Conservation (phyloP, 2,113 vertebrate genomes). For the Thalassarche chlororhynchos region DNA sequence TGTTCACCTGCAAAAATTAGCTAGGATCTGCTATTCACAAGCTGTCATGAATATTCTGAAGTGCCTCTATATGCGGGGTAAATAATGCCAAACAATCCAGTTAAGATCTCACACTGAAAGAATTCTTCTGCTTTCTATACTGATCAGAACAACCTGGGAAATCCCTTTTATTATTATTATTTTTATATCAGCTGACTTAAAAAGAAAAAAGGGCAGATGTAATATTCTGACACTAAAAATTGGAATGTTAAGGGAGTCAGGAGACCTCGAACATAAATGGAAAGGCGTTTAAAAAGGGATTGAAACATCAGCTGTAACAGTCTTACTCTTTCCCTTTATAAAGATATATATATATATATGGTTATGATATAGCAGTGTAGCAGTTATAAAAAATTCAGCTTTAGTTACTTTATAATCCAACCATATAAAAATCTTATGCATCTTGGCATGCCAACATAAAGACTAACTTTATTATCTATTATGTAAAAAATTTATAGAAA, state of each 20-base stretch:
- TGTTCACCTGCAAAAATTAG: neutral
- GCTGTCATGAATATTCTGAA: neutral
- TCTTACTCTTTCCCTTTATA: neutral
- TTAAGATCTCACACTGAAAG: neutral
- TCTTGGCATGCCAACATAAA: neutral
- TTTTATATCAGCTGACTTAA: neutral
- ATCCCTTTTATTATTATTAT: neutral
- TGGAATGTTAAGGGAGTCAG: neutral
- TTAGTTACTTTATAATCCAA: neutral
- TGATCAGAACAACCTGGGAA: neutral
- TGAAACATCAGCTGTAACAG: neutral
- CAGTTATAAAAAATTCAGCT: neutral
- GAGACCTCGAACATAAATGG: neutral
- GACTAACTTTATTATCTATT: neutral
- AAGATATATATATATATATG: neutral
- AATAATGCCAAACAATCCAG: neutral
- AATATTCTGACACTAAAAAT: neutral
- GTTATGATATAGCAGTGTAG: neutral
- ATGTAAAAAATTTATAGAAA: neutral
- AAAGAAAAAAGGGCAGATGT: neutral
- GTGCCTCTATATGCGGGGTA: neutral
- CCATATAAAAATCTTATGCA: neutral
- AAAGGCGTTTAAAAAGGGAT: neutral
- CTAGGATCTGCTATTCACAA: neutral
- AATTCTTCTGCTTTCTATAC: neutral